A percentile compares a stretch with the other conserved stretches of the same genome.
Evolutionary conservation across 2,797 vertebrate genomes (phyloP).

Genomic region (Betta splendens): DNA sequence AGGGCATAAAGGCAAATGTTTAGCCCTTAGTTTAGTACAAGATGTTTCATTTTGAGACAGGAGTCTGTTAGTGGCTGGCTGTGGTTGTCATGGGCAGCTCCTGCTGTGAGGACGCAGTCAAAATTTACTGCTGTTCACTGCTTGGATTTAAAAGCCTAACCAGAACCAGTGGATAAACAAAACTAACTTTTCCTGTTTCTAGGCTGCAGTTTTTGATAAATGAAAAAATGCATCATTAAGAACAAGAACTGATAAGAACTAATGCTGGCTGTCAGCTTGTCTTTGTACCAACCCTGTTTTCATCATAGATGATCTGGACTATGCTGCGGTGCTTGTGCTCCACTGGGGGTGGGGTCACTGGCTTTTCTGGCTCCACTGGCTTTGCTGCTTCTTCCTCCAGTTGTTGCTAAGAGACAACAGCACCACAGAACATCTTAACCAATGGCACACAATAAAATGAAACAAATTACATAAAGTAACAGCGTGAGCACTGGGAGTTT

Average conservation of each 20-base stretch:
- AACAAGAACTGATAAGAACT: background rate
- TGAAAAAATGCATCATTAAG: background rate
- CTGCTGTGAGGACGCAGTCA: slow-evolving; percentile 1
- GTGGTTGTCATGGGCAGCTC: slow-evolving; percentile 3
- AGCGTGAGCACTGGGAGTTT: background rate
- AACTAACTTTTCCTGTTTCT: slow-evolving; percentile 5
- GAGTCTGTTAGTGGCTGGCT: background rate
- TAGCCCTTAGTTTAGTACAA: background rate
- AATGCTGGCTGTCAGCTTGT: background rate
- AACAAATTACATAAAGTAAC: background rate
- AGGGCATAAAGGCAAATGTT: slow-evolving; percentile 4
- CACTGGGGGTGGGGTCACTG: slow-evolving; percentile 96
- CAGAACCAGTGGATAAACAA: background rate
- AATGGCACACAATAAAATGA: slow-evolving; percentile 21
- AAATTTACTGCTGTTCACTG: background rate
- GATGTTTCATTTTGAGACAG: slow-evolving; percentile 1
- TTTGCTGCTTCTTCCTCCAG: slow-evolving; percentile 99
- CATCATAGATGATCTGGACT: slow-evolving; percentile 99
- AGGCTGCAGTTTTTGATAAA: background rate
- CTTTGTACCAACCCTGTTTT: slow-evolving; percentile 90
- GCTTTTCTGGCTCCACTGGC: slow-evolving; percentile 96
- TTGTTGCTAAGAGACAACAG: slow-evolving; percentile 93
- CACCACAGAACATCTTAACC: slow-evolving; percentile 55
- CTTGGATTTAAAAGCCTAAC: background rate
- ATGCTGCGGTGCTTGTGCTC: slow-evolving; percentile 99